These are phyloP conservation scores for Rhynchomys soricoides DNA, from an alignment of 2,113 vertebrate genomes.

Conservation along the genomic window DNA sequence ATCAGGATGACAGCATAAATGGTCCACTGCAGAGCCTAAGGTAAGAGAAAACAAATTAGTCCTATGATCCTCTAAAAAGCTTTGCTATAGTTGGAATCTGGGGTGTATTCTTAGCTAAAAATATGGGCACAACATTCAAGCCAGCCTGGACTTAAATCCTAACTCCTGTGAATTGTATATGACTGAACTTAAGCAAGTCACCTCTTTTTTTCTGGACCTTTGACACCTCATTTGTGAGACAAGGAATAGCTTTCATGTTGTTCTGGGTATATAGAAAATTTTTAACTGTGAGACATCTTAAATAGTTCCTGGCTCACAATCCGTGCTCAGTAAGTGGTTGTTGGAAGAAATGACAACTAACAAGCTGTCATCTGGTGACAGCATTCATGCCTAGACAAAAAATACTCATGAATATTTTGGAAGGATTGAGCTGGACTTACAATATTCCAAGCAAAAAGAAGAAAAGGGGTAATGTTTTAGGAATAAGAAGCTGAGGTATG, in stretches of 20 bases:
- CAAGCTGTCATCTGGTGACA: slow-evolving; percentile 12
- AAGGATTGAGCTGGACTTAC: slow-evolving; percentile 21
- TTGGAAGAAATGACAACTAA: slow-evolving; percentile 39
- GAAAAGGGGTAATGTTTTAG: background rate
- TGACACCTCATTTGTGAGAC: slow-evolving; percentile 6
- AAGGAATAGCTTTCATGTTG: background rate
- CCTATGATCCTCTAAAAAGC: background rate
- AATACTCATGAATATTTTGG: background rate
- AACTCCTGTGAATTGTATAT: background rate
- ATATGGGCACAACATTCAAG: background rate
- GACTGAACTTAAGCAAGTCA: background rate
- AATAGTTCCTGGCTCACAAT: background rate
- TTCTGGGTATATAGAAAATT: background rate
- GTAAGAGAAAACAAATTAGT: slow-evolving; percentile 64
- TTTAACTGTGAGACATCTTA: background rate
- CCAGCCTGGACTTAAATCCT: background rate
- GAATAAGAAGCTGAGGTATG: background rate
- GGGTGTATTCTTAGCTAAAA: background rate
- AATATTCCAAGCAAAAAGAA: background rate
- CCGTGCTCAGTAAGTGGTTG: background rate
- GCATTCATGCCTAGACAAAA: slow-evolving; percentile 40
- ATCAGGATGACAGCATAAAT: slow-evolving; percentile 70
- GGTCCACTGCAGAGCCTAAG: slow-evolving; percentile 72
- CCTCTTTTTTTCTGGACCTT: background rate
- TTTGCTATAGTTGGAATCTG: background rate